Base-by-base conservation (phyloP, 2,888 invertebrate genomes). In the Elmis aenea region DNA sequence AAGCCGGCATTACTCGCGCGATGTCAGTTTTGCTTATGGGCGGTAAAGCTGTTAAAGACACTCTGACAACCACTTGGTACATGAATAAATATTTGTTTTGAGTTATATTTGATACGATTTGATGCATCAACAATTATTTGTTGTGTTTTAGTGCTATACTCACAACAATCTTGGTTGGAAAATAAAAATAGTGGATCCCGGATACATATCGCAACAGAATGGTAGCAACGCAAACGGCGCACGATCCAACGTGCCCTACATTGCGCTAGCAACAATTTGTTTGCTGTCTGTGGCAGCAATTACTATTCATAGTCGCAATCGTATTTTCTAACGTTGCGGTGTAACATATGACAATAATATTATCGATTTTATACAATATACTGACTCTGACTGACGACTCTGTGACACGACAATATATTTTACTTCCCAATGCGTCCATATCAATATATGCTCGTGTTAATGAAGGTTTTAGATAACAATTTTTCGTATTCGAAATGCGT, bases 151-250 rank as follows among this genome's bases (percentile, higher is more conserved):
- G 93, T 93, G 92, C 67, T 93, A 87, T 70, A 83, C 85, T n/a
- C 92, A 93, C 71, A 85, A 81, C 50, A 86, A 90, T 64, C 71
- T 93, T 14, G 93, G 93, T 28, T 93, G 92, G 92, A 93, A 90
- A 66, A 92, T 93, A 52, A 80, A 87, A 64, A 85, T 93, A 2
- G 81, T 89, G 6, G 82, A 90, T 56, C 77, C 80, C 0, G 85
- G 84, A 5, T 68, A 66, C 48, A 65, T 64, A 38, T 62, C 65
- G 1, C 59, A 58, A 28, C 62, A 58, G 32, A 64, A 63, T 42
- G 57, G 59, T 13, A 57, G 44, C 10, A 38, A 49, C 9, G 42
- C 46, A 3, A 52, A 14, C 23, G 28, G 24, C 9, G 27, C 33
- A n/a, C 18, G 18, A 18, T 39, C 39, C 6, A 14, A 23, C 11